Evolutionary conservation across 1,140 invertebrate species (phyloP).

Genomic region (Scaptodrosophila lebanonensis): DNA sequence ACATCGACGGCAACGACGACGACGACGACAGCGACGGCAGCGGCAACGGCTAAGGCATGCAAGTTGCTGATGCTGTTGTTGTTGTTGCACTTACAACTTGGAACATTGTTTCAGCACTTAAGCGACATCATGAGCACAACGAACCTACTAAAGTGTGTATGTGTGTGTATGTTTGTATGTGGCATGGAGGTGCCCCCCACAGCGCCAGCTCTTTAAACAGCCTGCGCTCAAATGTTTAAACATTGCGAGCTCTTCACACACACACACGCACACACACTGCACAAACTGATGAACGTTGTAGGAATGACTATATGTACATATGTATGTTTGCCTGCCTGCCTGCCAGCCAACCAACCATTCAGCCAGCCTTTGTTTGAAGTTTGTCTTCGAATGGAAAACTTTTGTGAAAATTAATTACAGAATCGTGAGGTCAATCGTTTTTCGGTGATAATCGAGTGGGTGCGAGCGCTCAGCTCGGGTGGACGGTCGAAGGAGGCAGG

Average conservation of each 20-base stretch:
- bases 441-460: conserved; percentile 73
- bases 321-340: too few species aligned
- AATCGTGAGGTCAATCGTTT: conserved; percentile 75
- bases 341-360: too few species aligned
- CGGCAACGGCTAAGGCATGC: too few species aligned
- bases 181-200: conserved; percentile 44
- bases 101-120: conserved; percentile 75
- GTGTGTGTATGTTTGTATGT: conserved; percentile 5
- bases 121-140: conserved; percentile 66
- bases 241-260: conserved; percentile 53
- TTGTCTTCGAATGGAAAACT: conserved; percentile 75
- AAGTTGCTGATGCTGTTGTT: conserved; percentile 24
- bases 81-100: conserved; percentile 71
- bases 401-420: conserved; percentile 76
- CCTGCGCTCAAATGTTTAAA: conserved; percentile 64
- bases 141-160: conserved; percentile 25
- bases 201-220: conserved; percentile 27
- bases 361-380: conserved; percentile 65
- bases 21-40: too few species aligned
- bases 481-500: conserved; percentile 19
- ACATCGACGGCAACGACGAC: too few species aligned
- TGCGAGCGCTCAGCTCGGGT: conserved; percentile 45
- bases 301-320: background rate
- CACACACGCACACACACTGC: too few species aligned
- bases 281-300: conserved; percentile 9